Percentiles rank a stretch among this genome's conserved stretches.
These are phyloP conservation scores for Melanerpes formicivorus DNA, from an alignment of 2,113 vertebrate species.

Conservation along the genomic window DNA sequence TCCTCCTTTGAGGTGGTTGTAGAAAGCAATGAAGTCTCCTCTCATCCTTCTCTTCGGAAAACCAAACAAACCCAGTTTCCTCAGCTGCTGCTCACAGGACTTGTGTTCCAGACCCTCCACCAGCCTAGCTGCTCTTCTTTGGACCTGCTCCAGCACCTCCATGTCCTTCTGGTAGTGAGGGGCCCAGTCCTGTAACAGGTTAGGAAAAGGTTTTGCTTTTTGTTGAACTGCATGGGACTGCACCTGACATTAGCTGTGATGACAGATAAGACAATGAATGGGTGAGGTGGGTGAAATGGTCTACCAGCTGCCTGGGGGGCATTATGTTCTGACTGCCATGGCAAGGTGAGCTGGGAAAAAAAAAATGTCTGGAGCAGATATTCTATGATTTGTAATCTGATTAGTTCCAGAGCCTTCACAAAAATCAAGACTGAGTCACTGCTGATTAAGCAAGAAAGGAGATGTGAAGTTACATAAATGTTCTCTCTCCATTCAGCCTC, in stretches of 20 bases:
- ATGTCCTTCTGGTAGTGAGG: no score
- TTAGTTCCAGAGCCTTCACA: neutral
- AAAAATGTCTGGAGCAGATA: neutral
- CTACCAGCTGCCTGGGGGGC: neutral
- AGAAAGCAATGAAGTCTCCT: no score
- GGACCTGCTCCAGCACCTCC: no score
- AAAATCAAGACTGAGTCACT: conserved; percentile 3
- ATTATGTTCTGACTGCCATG: neutral
- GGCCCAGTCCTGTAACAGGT: neutral
- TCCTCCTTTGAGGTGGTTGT: no score
- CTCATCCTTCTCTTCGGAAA: no score
- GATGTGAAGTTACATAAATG: neutral
- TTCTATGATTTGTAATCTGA: neutral
- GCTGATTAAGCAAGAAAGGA: conserved; percentile 41
- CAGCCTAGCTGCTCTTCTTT: no score
- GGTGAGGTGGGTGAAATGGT: neutral
- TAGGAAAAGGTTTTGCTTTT: neutral
- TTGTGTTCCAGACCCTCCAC: no score
- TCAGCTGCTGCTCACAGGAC: no score
- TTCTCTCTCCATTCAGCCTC: neutral
- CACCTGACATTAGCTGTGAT: neutral
- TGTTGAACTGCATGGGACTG: neutral
- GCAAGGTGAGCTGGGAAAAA: neutral
- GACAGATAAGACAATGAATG: accelerated
- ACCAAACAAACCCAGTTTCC: no score